Conservation (phyloP, 1,140 invertebrate species). For the Drosophila pandora region DNA sequence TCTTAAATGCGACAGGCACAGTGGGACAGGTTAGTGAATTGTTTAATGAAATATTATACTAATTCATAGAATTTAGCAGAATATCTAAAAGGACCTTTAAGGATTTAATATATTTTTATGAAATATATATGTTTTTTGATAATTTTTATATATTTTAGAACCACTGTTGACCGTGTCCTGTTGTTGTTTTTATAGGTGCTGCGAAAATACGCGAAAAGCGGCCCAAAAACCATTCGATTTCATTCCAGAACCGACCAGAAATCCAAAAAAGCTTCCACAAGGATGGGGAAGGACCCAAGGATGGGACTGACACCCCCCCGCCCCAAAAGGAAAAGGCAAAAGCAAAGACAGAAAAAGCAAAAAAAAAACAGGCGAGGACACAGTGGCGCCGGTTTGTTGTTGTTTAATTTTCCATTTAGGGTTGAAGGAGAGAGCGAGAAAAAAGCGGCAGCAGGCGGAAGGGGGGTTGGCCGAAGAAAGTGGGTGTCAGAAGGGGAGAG, state of each 20-base stretch:
- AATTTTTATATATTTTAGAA: neutral
- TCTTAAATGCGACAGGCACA: slow-evolving; percentile 32
- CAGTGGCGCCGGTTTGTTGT: slow-evolving; percentile 71
- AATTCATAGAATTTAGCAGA: neutral
- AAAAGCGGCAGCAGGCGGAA: neutral
- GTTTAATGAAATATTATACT: neutral
- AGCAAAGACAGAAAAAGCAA: slow-evolving; percentile 7
- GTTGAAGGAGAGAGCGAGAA: slow-evolving; percentile 45
- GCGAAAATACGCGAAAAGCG: slow-evolving; percentile 61
- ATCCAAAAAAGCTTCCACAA: neutral
- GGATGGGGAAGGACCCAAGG: neutral
- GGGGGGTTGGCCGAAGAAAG: neutral
- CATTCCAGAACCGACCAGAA: slow-evolving; percentile 43
- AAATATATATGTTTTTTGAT: neutral
- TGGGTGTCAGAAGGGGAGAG: neutral
- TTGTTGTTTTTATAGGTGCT: slow-evolving; percentile 30
- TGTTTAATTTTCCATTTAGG: slow-evolving; percentile 78
- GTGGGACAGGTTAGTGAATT: slow-evolving; percentile 1
- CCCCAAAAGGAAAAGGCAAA: slow-evolving; percentile 5
- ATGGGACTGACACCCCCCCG: no score
- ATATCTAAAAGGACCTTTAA: no score
- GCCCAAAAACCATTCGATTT: slow-evolving; percentile 66
- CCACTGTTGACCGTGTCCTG: slow-evolving; percentile 38
- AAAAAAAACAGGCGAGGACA: slow-evolving; percentile 45
- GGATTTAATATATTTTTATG: no score